phyloP scores from a whole-genome alignment of 2,113 vertebrate genomes.

The Rhinogobius similis region DNA sequence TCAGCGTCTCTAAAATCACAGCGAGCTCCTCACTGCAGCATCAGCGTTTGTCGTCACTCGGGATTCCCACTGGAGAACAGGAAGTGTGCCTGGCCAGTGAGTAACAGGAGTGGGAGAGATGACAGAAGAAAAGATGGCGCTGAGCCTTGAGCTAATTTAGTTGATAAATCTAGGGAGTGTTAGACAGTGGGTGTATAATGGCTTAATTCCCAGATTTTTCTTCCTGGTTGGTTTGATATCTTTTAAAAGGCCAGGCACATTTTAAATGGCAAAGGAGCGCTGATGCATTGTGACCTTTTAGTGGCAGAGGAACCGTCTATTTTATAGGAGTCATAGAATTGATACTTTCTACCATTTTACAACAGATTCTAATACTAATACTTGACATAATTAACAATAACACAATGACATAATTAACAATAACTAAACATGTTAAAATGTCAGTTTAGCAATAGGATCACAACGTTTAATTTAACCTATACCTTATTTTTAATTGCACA shows the following conservation, averaged over 20 bases:
- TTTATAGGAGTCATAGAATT: background rate
- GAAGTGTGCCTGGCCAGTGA: conserved; percentile 5
- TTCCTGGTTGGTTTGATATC: background rate
- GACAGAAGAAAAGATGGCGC: conserved; percentile 17
- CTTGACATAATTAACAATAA: too few species aligned
- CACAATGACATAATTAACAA: too few species aligned
- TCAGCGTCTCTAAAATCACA: conserved; percentile 22
- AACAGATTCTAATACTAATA: too few species aligned
- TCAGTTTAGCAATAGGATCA: too few species aligned
- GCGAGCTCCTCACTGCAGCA: conserved; percentile 44
- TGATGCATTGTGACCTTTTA: background rate
- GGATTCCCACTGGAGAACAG: conserved; percentile 61
- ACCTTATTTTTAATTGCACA: too few species aligned
- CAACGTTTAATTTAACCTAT: too few species aligned
- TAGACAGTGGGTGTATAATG: conserved; percentile 5
- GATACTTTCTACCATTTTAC: background rate
- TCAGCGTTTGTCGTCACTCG: conserved; percentile 62
- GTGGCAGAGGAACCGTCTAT: background rate
- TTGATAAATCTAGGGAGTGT: conserved; percentile 4
- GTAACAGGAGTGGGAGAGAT: conserved; percentile 7
- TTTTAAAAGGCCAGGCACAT: conserved; percentile 8
- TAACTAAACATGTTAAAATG: too few species aligned
- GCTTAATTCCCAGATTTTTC: conserved; percentile 9
- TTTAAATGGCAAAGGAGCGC: background rate
- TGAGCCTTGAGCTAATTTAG: background rate